Evolutionary conservation across 2,797 vertebrate species (phyloP).

Genomic region (Balearica regulorum): DNA sequence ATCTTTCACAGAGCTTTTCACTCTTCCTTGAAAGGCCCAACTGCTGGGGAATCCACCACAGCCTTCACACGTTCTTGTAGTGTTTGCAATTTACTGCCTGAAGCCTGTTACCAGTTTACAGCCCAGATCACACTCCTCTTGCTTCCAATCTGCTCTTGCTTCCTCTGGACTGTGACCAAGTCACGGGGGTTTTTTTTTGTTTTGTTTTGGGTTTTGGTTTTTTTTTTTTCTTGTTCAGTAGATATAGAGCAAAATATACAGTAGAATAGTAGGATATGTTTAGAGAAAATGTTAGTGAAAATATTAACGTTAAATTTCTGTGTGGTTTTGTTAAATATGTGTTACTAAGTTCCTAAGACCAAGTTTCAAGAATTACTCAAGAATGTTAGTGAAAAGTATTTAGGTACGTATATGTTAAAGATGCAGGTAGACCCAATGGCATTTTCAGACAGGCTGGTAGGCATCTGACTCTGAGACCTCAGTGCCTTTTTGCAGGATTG

Average conservation of each 20-base stretch:
- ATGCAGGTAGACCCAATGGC: background rate
- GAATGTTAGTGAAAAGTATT: background rate
- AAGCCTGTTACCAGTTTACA: background rate
- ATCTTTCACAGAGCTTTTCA: background rate
- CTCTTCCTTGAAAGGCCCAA: background rate
- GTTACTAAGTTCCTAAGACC: background rate
- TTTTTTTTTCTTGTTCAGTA: background rate
- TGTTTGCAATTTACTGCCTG: background rate
- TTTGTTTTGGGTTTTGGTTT: background rate
- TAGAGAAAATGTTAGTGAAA: background rate
- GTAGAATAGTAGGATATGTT: background rate
- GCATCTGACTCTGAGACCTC: background rate
- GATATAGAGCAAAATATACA: background rate
- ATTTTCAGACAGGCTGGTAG: background rate
- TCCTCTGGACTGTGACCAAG: background rate
- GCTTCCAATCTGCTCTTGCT: conserved; percentile 9
- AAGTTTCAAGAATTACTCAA: background rate
- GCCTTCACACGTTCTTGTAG: background rate
- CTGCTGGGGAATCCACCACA: background rate
- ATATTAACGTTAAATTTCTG: background rate
- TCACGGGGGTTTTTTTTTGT: too few species aligned
- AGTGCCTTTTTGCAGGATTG: background rate
- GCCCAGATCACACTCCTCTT: background rate
- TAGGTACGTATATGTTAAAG: background rate
- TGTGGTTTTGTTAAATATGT: background rate